Percentiles rank a stretch among this genome's conserved stretches.
These are phyloP conservation scores for Notamacropus eugenii DNA, from an alignment of 2,797 vertebrate species.

Conservation along the genomic window DNA sequence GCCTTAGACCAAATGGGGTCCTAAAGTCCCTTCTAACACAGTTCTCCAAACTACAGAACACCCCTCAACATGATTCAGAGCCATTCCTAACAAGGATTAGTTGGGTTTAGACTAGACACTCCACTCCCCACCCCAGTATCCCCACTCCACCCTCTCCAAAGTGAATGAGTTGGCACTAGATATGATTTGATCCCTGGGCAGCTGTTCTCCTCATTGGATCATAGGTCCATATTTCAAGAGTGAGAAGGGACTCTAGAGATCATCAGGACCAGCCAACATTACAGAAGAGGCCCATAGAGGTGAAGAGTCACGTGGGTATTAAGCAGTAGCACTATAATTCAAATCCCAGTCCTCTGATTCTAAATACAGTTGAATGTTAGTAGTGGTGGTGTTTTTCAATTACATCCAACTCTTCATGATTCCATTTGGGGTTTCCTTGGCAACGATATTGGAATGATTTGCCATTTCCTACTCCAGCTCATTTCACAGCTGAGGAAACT, in stretches of 20 bases:
- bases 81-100: not conserved
- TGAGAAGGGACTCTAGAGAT: not conserved
- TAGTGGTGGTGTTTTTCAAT: not conserved
- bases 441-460: not conserved
- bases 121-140: not conserved
- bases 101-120: not conserved
- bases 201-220: not conserved
- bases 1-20: not conserved
- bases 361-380: not conserved
- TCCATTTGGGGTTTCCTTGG: not conserved
- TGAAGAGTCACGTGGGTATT: not conserved
- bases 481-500: not conserved
- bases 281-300: not conserved
- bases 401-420: not conserved
- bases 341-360: not conserved
- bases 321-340: not conserved
- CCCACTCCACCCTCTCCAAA: not conserved
- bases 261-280: not conserved
- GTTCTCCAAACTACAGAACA: not conserved
- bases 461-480: not conserved
- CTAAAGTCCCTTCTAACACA: not conserved
- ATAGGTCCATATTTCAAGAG: not conserved
- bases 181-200: not conserved
- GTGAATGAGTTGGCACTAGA: not conserved
- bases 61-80: not conserved